phyloP scores from a whole-genome alignment of 1,140 invertebrate species.

The Ceratina calcarata region DNA sequence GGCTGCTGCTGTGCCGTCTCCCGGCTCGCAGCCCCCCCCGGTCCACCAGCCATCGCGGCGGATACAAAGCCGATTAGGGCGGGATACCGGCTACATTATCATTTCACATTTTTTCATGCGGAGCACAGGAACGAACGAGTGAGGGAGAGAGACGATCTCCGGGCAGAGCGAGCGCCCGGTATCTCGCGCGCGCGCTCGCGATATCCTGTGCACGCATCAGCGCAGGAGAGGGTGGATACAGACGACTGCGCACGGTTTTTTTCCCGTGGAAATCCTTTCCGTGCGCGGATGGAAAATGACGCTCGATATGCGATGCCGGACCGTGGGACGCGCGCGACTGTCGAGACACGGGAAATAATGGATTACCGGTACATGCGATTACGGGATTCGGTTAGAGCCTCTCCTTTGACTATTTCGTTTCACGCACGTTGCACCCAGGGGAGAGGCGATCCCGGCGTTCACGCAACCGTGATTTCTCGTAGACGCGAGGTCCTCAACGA shows the following conservation, averaged over 20 bases:
- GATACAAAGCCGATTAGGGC: conserved; percentile 74
- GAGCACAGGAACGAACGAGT: conserved; percentile 24
- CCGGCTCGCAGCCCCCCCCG: conserved; percentile 40
- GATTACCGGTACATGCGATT: conserved; percentile 41
- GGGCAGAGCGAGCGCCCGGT: conserved; percentile 31
- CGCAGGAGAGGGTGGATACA: not conserved
- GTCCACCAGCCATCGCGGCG: conserved; percentile 58
- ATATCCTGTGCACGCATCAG: conserved; percentile 1
- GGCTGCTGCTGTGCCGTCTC: conserved; percentile 8
- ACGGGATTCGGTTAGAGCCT: not conserved
- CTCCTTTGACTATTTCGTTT: conserved; percentile 13
- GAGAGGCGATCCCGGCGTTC: not conserved
- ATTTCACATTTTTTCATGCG: conserved; percentile 69
- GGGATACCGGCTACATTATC: conserved; percentile 71
- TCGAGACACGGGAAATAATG: conserved; percentile 50
- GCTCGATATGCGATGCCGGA: conserved; percentile 39
- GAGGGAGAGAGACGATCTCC: conserved; percentile 9
- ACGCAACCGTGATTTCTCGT: not conserved
- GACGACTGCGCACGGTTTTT: conserved; percentile 14
- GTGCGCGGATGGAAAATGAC: conserved; percentile 59
- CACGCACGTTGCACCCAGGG: too few species aligned
- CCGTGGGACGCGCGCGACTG: conserved; percentile 13
- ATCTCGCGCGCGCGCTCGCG: conserved; percentile 33
- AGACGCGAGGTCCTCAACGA: not conserved
- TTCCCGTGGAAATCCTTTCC: conserved; percentile 45